Base-by-base conservation (phyloP, 2,888 invertebrate species). In the Pachydiplax longipennis region DNA sequence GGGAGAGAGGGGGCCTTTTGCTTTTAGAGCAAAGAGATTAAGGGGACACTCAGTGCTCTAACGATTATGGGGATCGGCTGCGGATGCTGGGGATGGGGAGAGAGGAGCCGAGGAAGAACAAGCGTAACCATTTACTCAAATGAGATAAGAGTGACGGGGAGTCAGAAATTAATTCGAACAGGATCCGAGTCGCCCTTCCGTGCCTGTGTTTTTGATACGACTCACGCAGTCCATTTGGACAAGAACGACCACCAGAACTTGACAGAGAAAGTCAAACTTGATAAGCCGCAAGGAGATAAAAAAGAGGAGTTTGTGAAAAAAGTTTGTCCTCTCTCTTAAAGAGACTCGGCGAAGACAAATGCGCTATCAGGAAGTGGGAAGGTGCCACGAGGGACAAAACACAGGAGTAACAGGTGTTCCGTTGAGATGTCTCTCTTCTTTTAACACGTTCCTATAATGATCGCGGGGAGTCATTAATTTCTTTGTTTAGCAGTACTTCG, bases 81-180 rank as follows among this genome's bases (percentile, higher is more conserved):
- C 44, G 44, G 82, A 48, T 37, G 82, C 25, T 4, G 13, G 83
- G 31, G 83, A n/a, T 15, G 18, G 13, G 37, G 25, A 31, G 25
- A 40, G 31, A 15, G 83, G 31, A 31, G 53, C 73, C 31, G 83
- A 58, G 83, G 31, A 58, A 58, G 87, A 87, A 87, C 87, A 87
- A 87, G 87, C 87, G 87, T 87, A 87, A 61, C 87, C 87, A 87
- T 87, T 87, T 87, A 87, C 87, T 87, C 87, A 61, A 37, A 58
- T 37, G 87, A 87, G 87, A 87, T 87, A 87, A 87, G 87, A 48
- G 87, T 65, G 87, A 87, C 87, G 87, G 58, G 87, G 87, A 87
- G 87, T 87, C 65, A 37, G 87, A 58, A 87, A 87, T 87, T 87
- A 87, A 87, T 87, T 87, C 87, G 87, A 87, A 58, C 83, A 83